Evolutionary conservation across 2,113 vertebrate genomes (phyloP), one percentile per base, ranked within the genome.

Genomic region (Chaetodon trifascialis): DNA sequence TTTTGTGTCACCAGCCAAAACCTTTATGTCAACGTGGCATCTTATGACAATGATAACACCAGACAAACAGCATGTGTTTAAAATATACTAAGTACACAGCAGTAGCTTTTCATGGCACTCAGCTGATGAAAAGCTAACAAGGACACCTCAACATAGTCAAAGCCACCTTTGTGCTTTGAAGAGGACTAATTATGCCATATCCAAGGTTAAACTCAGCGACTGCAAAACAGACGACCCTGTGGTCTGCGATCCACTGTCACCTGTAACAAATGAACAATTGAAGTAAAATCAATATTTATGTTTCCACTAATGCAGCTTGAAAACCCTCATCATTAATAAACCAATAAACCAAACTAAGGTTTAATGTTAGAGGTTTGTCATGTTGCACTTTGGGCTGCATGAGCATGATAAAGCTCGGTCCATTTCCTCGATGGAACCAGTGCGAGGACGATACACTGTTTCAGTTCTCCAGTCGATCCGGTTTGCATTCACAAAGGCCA

Each of bases 271-370:
- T 71, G 54, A 84, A 71, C 23, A 42, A 49, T 34, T 0, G 2
- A 75, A 73, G 49, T 52, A 79, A 49, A 67, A 86, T 91, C 73
- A 81, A 90, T 87, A 82, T 86, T 88, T 82, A 84, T 83, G 64
- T 55, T 81, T 47, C 51, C 21, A 68, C 52, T 77, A 44, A 83
- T 65, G 44, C 70, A 40, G 51, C 51, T 42, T 55, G 55, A 76
- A 71, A 56, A 30, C 68, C 19, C 62, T 73, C 66, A 23, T 74
- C 51, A 25, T 54, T 71, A 73, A 78, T 47, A 76, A 87, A 70
- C 59, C 72, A 40, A 65, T 44, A 25, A 17, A 67, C 30, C 54
- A 66, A 42, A 82, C 76, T 77, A 40, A 51, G 64, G 14, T 66
- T 82, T 56, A 10, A 71, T 90, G 76, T 73, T 46, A 60, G 42